Evolutionary conservation across 2,113 vertebrate genomes (phyloP).

Genomic region (Apodemus sylvaticus): DNA sequence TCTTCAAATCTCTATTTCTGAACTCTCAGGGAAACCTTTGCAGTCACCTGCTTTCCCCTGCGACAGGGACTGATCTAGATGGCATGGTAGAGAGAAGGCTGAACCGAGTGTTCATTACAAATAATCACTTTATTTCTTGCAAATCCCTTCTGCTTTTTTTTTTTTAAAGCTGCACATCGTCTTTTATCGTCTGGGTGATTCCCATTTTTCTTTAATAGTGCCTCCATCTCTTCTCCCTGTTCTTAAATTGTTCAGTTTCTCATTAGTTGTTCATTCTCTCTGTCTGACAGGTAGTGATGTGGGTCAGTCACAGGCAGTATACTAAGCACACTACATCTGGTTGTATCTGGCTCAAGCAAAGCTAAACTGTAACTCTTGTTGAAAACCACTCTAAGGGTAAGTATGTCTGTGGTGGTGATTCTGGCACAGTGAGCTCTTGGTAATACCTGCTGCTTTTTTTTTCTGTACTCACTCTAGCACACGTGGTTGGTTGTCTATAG

Average conservation of each 20-base stretch:
- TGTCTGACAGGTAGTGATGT: constrained; percentile 36
- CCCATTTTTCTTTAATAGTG: constrained; percentile 14
- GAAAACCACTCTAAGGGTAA: constrained; percentile 15
- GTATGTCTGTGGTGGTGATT: not conserved
- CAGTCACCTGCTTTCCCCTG: not conserved
- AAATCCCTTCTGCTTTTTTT: not conserved
- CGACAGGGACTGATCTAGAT: not conserved
- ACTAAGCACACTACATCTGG: not conserved
- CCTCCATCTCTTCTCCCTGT: not conserved
- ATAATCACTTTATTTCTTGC: not conserved
- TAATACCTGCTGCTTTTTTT: constrained; percentile 16
- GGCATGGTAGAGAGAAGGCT: not conserved
- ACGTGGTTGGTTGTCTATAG: constrained; percentile 55
- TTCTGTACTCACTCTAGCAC: too few species aligned
- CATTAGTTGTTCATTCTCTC: constrained; percentile 50
- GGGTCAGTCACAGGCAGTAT: constrained; percentile 45
- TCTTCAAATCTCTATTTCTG: constrained; percentile 54
- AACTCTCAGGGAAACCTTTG: constrained; percentile 10
- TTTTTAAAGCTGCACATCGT: not conserved
- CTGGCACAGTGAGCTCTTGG: constrained; percentile 14
- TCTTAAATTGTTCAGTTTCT: constrained; percentile 52
- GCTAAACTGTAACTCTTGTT: not conserved
- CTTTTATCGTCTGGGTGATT: constrained; percentile 26
- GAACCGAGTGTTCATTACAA: not conserved
- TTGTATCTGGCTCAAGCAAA: not conserved